Base-by-base conservation (phyloP, 2,888 invertebrate genomes). In the Tyria jacobaeae region DNA sequence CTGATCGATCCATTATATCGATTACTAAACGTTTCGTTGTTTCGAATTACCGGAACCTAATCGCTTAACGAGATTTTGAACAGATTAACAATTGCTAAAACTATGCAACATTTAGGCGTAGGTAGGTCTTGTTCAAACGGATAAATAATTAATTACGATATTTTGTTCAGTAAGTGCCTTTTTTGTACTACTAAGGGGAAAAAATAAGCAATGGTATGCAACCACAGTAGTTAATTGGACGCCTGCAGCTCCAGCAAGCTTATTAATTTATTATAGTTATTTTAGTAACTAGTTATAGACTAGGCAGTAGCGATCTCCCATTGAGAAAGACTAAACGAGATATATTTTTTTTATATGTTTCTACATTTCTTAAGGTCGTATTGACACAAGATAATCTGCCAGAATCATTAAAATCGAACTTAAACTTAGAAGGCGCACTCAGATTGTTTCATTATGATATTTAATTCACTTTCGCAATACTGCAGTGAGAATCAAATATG, bases 1-100 rank as follows among this genome's bases (percentile, higher is more conserved):
- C 34, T 68, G 69, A 74, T 69, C 62, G 64, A 47, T 48, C 50
- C 50, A 75, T 71, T 75, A 72, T 76, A 62, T 70, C 39, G 41
- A 31, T 31, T 50, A 60, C 41, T n/a, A 48, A 53, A 41, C 35
- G 41, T 57, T 49, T 49, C 57, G 35, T 25, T 53, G 56, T n/a
- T 60, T 62, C 17, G 52, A 55, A 39, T 27, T 57, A 31, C 66
- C 73, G 76, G 75, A 75, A 75, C 62, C 67, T 70, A n/a, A 67
- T 65, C 52, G 53, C 34, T n/a, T 53, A 63, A 64, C 60, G 54
- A 59, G 59, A 65, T 68, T 68, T 57, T 61, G 39, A 37, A 50
- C 51, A 44, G 52, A 44, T 53, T 51, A 54, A 34, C 62, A 51
- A 39, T 60, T 54, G 61, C 53, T 50, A 10, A 21, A 44, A 62